phyloP scores from a whole-genome alignment of 2,888 invertebrate genomes.

The Thecocarcelia acutangulata region DNA sequence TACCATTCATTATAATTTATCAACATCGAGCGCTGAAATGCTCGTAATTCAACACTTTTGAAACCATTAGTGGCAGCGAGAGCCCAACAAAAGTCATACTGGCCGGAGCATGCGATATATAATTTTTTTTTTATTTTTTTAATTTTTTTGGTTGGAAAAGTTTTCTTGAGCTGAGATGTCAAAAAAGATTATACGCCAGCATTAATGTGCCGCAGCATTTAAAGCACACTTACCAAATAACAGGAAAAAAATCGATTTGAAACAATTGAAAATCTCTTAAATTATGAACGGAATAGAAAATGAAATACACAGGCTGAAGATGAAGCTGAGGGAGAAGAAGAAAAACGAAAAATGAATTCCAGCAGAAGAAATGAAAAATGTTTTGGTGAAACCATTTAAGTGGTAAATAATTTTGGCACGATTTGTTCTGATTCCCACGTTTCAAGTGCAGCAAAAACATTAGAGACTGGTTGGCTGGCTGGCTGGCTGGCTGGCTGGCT shows the following conservation, averaged over 20 bases:
- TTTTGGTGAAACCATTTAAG: conserved; percentile 73
- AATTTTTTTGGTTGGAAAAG: background rate
- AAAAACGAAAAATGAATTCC: background rate
- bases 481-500: conserved; percentile 31
- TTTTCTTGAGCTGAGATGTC: conserved; percentile 61
- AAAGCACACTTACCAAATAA: conserved; percentile 32
- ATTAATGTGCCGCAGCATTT: conserved; percentile 20
- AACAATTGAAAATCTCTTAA: conserved; percentile 69
- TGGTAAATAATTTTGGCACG: conserved; percentile 75
- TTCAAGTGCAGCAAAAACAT: conserved; percentile 72
- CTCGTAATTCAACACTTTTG: conserved; percentile 73
- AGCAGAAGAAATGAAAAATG: conserved; percentile 71
- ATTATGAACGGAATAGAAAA: conserved; percentile 64
- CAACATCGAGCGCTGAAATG: conserved; percentile 73
- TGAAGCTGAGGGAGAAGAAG: background rate
- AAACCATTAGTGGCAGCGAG: conserved; percentile 60
- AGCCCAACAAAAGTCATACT: conserved; percentile 10
- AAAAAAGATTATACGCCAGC: conserved; percentile 64
- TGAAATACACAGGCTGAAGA: conserved; percentile 1
- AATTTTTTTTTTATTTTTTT: background rate
- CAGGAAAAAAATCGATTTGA: conserved; percentile 47
- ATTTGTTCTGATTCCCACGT: conserved; percentile 75
- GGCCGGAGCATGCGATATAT: conserved; percentile 59
- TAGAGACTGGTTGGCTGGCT: conserved; percentile 33
- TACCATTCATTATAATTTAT: conserved; percentile 73